Evolutionary conservation across 1,140 invertebrate genomes (phyloP), one percentile per base, ranked within the genome.

Genomic region (Orius insidiosus): DNA sequence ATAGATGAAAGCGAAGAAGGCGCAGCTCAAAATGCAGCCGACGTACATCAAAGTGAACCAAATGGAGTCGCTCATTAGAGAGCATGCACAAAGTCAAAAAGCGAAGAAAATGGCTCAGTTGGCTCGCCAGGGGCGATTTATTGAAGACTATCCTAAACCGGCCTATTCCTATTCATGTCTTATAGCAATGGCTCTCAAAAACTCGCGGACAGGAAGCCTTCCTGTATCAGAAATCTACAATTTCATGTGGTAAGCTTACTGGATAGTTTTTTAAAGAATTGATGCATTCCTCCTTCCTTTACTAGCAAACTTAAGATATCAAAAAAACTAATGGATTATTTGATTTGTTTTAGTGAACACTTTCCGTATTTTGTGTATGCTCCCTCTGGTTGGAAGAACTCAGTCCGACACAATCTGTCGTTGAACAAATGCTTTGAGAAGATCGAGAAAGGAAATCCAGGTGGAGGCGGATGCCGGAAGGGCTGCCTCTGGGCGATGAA

Each of bases 221-320:
- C 93, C 93, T 2, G 93, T 98, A 5, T 94, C 90, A 5, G 93
- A 97, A 68, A 98, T 98, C 51, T 98, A 97, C 63, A 93, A 88
- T 62, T 97, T 97, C 60, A 95, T 97, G 80, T 96, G 86, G 85
- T 90, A 68, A 77, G 79, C 75, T 50, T 49, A n/a, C n/a, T n/a
- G n/a, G n/a, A n/a, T n/a, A n/a, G n/a, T n/a, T n/a, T n/a, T n/a
- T n/a, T n/a, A n/a, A n/a, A n/a, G n/a, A n/a, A n/a, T n/a, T n/a
- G n/a, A n/a, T n/a, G n/a, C n/a, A n/a, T n/a, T n/a, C n/a, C n/a
- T n/a, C n/a, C n/a, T n/a, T n/a, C n/a, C n/a, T n/a, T n/a, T n/a
- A n/a, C n/a, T n/a, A n/a, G n/a, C n/a, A n/a, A n/a, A n/a, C n/a
- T n/a, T n/a, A n/a, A n/a, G n/a, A n/a, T n/a, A n/a, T n/a, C n/a